Base-by-base conservation (phyloP, 2,113 vertebrate genomes). In the Scomber scombrus region DNA sequence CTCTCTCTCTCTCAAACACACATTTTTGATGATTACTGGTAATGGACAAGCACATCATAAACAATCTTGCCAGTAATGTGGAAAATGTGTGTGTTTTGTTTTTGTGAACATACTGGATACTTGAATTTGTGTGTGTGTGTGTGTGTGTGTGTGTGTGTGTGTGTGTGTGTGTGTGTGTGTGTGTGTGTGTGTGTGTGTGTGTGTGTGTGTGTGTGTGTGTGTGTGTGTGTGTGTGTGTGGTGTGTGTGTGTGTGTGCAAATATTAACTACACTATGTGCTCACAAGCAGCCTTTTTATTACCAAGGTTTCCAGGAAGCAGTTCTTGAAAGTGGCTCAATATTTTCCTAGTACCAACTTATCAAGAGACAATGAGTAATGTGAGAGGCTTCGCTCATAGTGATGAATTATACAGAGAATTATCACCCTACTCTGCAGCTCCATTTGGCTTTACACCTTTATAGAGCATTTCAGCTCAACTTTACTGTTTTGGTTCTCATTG, bases 11-110 rank as follows among this genome's bases (percentile, higher is more conserved):
- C 23, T 26, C 23, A 26, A 26, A 26, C 23, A 26, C n/a, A 21
- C 11, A 70, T n/a, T 54, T 54, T 51, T 66, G 21, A 40, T 1
- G 9, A 15, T 75, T 62, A 46, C 60, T 52, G 62, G n/a, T 61
- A 78, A 74, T 75, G 66, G 67, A 57, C 67, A 40, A 29, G 12
- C 70, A 18, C 58, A 78, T 52, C 58, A 49, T 26, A 63, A 65
- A 56, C 14, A 13, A 7, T 50, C 5, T 56, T 40, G 12, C 74
- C 74, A 29, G 69, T 78, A 75, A 60, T 76, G 45, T 67, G 15
- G 14, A 56, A 40, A 52, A 21, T 43, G 19, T 55, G 43, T 43
- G 26, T 21, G 26, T 23, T 34, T 31, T 64, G 5, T 54, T 47
- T 31, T n/a, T 23, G 18, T 60, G 14, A 66, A 15, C 26, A 21